These are phyloP conservation scores for Lypha dubia DNA, from an alignment of 2,888 invertebrate species.

Conservation along the genomic window DNA sequence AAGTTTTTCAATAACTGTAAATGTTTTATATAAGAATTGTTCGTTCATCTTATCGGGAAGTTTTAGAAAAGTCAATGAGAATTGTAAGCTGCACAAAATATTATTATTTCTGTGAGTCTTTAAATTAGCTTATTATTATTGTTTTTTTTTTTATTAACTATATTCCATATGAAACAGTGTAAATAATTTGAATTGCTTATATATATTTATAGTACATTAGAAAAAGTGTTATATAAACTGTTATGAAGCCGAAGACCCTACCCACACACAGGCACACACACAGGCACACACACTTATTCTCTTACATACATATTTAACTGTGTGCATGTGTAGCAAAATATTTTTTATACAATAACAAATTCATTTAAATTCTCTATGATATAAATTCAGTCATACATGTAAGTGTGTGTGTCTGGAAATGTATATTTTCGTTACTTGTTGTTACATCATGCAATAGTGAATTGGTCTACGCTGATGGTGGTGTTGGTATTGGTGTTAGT, in stretches of 20 bases:
- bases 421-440: neutral
- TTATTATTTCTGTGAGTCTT: neutral
- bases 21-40: no score
- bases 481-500: neutral
- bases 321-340: neutral
- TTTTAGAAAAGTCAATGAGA: no score
- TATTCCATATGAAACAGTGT: constrained; percentile 32
- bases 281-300: no score
- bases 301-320: neutral
- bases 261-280: neutral
- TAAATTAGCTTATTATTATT: neutral
- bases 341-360: constrained; percentile 48
- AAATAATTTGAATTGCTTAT: constrained; percentile 33
- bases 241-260: no score
- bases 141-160: neutral
- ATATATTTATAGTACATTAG: constrained; percentile 29
- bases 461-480: neutral
- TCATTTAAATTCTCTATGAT: constrained; percentile 23
- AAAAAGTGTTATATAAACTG: constrained; percentile 40
- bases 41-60: no score
- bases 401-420: no score
- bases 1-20: no score
- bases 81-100: neutral
- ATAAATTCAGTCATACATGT: neutral
- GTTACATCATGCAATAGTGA: neutral